These are phyloP conservation scores for Hyppa rectilinea DNA, from an alignment of 2,888 invertebrate species.

Conservation along the genomic window DNA sequence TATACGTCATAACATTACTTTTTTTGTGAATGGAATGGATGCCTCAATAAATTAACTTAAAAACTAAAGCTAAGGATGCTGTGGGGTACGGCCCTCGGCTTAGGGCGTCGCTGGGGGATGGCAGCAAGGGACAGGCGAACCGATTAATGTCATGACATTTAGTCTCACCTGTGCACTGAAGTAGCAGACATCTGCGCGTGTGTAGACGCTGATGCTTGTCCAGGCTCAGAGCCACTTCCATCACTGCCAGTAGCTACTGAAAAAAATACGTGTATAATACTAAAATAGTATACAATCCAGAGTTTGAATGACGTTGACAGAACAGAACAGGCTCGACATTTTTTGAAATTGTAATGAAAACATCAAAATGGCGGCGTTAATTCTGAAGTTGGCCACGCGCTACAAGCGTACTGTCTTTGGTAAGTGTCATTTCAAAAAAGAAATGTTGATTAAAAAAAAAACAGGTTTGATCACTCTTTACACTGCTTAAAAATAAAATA, in stretches of 20 bases:
- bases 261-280: background rate
- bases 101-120: too few species aligned
- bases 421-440: too few species aligned
- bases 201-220: constrained; percentile 77
- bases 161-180: constrained; percentile 80
- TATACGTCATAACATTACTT: background rate
- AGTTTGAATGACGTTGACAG: background rate
- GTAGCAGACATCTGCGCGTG: constrained; percentile 79
- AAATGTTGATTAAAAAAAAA: background rate
- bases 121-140: too few species aligned
- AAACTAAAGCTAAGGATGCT: too few species aligned
- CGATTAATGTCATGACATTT: too few species aligned
- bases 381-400: background rate
- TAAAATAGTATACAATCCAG: background rate
- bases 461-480: background rate
- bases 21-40: too few species aligned
- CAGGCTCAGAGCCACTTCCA: constrained; percentile 74
- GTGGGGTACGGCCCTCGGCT: too few species aligned
- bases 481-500: background rate
- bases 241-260: constrained; percentile 70
- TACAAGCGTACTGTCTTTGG: background rate
- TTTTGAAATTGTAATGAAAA: background rate
- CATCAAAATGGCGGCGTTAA: background rate
- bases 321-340: too few species aligned
- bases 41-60: too few species aligned